Percentiles rank a stretch among this genome's conserved stretches.
These are phyloP conservation scores for Bombylius major DNA, from an alignment of 2,888 invertebrate species.

Conservation along the genomic window DNA sequence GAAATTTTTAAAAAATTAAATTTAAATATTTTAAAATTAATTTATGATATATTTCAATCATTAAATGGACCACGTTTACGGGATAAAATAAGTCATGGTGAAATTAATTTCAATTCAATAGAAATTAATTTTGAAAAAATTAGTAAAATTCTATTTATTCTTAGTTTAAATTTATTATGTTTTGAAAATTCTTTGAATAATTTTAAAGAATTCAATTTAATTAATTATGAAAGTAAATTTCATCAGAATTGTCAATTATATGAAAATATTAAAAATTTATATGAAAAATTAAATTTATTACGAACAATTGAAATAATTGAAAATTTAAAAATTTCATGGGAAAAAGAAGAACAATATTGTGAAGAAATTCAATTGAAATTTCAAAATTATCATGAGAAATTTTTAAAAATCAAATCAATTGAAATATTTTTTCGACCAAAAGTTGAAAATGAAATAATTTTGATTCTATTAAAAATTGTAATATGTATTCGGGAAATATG, in stretches of 20 bases:
- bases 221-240: conserved; percentile 19
- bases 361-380: background rate
- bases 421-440: conserved; percentile 22
- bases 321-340: background rate
- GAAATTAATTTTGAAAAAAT: conserved; percentile 11
- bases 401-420: background rate
- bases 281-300: background rate
- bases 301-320: conserved; percentile 5
- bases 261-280: background rate
- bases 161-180: conserved; percentile 15
- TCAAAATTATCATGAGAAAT: background rate
- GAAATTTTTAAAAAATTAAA: conserved; percentile 15
- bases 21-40: conserved; percentile 24
- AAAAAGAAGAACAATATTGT: background rate
- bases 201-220: conserved; percentile 7
- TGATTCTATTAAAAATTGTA: conserved; percentile 19
- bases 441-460: conserved; percentile 23
- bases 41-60: conserved; percentile 38
- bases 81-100: conserved; percentile 42
- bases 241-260: conserved; percentile 17
- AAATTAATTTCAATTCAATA: conserved; percentile 24
- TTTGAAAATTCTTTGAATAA: conserved; percentile 5
- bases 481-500: conserved; percentile 16
- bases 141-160: conserved; percentile 15
- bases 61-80: conserved; percentile 39